These are phyloP conservation scores for Mobula hypostoma DNA, from an alignment of 2,113 vertebrate genomes.

Conservation along the genomic window DNA sequence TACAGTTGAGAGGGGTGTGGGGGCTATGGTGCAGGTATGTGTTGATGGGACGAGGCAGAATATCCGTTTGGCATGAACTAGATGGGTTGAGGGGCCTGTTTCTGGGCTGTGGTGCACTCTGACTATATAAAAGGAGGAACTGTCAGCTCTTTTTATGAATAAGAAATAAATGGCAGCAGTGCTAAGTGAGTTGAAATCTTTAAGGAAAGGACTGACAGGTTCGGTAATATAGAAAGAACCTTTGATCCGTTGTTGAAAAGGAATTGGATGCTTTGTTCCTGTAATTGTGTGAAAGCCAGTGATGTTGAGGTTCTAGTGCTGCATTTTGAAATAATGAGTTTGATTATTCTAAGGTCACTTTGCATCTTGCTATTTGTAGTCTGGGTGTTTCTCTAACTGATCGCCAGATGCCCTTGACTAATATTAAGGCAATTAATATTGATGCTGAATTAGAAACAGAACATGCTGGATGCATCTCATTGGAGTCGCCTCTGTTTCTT, in stretches of 20 bases:
- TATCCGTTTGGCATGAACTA: too few relatives aligned
- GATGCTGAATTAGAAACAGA: too few relatives aligned
- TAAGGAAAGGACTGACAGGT: not conserved
- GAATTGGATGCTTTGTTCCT: not conserved
- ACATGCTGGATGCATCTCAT: too few relatives aligned
- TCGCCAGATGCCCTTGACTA: not conserved
- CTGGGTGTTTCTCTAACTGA: not conserved
- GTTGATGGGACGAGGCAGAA: too few relatives aligned
- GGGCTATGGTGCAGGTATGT: too few relatives aligned
- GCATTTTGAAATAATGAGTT: not conserved
- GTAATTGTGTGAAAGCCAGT: not conserved
- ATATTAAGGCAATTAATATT: not conserved
- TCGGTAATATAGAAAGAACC: not conserved
- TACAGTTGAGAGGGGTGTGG: too few relatives aligned
- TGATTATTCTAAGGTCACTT: not conserved
- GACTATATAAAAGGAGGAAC: not conserved
- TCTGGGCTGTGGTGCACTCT: too few relatives aligned
- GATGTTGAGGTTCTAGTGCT: not conserved
- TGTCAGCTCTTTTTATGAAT: not conserved
- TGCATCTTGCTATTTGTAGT: not conserved
- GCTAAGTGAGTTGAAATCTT: not conserved
- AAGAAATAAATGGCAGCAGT: not conserved
- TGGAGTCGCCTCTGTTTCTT: too few relatives aligned
- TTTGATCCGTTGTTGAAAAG: conserved; percentile 12
- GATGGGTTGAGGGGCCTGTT: too few relatives aligned